A percentile compares a stretch with the other conserved stretches of the same genome.
Evolutionary conservation across 2,888 invertebrate species (phyloP).

Genomic region (Tinea pellionella): DNA sequence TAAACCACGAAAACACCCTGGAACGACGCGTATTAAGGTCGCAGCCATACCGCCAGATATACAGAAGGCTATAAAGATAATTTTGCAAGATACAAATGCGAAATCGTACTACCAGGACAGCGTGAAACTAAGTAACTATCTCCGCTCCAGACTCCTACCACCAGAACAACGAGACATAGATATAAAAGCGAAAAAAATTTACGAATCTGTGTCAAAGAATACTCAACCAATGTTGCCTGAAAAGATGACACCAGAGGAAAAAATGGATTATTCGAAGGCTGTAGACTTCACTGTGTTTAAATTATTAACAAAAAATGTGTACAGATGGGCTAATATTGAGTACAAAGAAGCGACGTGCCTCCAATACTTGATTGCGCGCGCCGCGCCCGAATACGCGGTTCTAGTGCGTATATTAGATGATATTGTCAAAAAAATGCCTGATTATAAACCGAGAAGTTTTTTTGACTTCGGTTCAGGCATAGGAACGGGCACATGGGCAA

Average conservation of each 20-base stretch:
- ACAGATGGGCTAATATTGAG: slow-evolving; percentile 79
- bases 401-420: slow-evolving; percentile 79
- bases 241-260: slow-evolving; percentile 38
- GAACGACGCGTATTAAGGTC: slow-evolving; percentile 66
- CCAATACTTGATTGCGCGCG: slow-evolving; percentile 78
- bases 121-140: slow-evolving; percentile 65
- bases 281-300: slow-evolving; percentile 66
- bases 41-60: slow-evolving; percentile 72
- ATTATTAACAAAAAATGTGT: slow-evolving; percentile 70
- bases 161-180: slow-evolving; percentile 68
- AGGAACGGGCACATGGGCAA: slow-evolving; percentile 89
- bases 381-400: slow-evolving; percentile 81
- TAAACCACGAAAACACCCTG: slow-evolving; percentile 81
- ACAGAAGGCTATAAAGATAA: slow-evolving; percentile 61
- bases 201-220: slow-evolving; percentile 41
- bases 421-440: slow-evolving; percentile 71
- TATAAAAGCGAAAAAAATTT: slow-evolving; percentile 48
- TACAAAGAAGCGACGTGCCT: slow-evolving; percentile 75
- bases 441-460: slow-evolving; percentile 80
- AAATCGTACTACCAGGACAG: slow-evolving; percentile 67
- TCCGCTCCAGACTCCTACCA: slow-evolving; percentile 74
- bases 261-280: slow-evolving; percentile 47
- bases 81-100: slow-evolving; percentile 69
- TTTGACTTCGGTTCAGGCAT: slow-evolving; percentile 95
- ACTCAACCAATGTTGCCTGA: slow-evolving; percentile 28